Evolutionary conservation across 2,113 vertebrate species (phyloP).

Genomic region (Narcine bancroftii): DNA sequence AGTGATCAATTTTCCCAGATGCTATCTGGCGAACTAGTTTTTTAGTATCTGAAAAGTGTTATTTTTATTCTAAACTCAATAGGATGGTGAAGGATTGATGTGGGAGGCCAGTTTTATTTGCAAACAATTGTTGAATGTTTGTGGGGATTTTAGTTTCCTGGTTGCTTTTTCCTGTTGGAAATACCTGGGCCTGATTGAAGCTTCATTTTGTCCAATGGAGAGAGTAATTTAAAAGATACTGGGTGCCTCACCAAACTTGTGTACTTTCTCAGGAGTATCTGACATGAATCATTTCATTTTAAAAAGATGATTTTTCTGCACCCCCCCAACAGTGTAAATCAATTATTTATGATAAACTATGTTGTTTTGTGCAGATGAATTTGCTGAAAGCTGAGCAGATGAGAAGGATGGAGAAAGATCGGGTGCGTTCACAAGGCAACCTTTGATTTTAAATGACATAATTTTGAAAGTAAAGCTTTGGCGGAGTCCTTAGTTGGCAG

Average conservation of each 20-base stretch:
- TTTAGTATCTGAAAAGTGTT: background rate
- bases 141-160: background rate
- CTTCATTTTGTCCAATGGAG: background rate
- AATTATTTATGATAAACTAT: slow-evolving; percentile 31
- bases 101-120: background rate
- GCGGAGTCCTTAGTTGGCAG: background rate
- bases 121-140: background rate
- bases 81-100: background rate
- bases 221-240: background rate
- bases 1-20: background rate
- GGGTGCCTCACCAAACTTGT: background rate
- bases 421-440: slow-evolving; percentile 56
- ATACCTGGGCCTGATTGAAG: background rate
- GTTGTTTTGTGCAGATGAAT: slow-evolving; percentile 61
- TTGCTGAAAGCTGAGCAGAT: slow-evolving; percentile 76
- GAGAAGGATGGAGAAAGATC: slow-evolving; percentile 81
- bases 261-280: background rate
- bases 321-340: background rate
- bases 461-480: background rate
- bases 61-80: background rate
- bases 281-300: background rate
- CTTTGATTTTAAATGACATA: background rate
- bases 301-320: too few species aligned
- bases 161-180: background rate
- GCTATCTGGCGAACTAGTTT: background rate